phyloP scores from a whole-genome alignment of 2,797 vertebrate species.

The Tamandua tetradactyla region DNA sequence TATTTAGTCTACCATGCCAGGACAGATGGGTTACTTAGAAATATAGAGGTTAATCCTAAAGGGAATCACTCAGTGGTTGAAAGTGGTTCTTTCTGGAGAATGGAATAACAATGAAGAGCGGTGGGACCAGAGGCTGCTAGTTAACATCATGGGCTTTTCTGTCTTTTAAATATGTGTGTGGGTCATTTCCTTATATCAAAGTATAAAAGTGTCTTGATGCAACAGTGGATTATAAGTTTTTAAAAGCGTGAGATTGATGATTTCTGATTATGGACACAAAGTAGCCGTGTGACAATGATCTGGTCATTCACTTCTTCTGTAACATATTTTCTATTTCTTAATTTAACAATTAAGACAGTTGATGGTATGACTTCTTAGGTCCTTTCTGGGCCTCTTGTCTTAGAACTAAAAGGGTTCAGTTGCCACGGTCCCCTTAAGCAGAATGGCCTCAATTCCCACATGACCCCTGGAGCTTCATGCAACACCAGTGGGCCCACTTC shows the following conservation, averaged over 20 bases:
- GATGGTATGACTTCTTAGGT: not conserved
- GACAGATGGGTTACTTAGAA: too few relatives aligned
- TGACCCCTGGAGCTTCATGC: accelerated
- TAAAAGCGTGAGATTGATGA: not conserved
- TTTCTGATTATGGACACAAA: conserved; percentile 25
- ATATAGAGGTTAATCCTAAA: too few relatives aligned
- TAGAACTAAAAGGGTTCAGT: not conserved
- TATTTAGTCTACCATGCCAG: too few relatives aligned
- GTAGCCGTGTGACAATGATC: not conserved
- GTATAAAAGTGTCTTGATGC: not conserved
- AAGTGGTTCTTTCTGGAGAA: not conserved
- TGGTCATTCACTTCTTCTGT: not conserved
- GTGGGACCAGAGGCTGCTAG: not conserved
- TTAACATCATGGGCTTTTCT: not conserved
- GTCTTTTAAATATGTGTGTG: not conserved
- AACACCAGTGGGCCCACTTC: too few relatives aligned
- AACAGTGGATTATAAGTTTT: not conserved
- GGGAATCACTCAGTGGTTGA: too few relatives aligned
- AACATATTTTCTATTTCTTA: not conserved
- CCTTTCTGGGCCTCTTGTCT: not conserved
- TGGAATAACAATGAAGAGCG: too few relatives aligned
- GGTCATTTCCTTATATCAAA: not conserved
- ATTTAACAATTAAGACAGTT: not conserved
- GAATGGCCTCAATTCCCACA: not conserved
- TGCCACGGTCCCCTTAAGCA: not conserved